Evolutionary conservation across 2,797 vertebrate genomes (phyloP).

Genomic region (Mormyrops attenuatus): DNA sequence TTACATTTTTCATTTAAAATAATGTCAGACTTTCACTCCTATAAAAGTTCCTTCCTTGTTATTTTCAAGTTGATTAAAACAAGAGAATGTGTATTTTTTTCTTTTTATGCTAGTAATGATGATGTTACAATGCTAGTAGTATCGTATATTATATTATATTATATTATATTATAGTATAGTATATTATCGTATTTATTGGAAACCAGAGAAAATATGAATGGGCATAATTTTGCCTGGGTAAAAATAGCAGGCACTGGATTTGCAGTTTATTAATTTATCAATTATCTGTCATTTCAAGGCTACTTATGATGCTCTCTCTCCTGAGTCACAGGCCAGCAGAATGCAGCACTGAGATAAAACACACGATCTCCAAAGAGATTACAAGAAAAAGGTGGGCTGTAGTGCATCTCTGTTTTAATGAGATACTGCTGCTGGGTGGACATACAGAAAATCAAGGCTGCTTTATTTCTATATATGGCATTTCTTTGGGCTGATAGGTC

Average conservation of each 20-base stretch:
- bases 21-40: neutral
- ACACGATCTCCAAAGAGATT: neutral
- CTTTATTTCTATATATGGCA: neutral
- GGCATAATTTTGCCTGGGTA: neutral
- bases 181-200: neutral
- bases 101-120: neutral
- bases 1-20: neutral
- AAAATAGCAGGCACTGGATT: neutral
- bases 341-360: neutral
- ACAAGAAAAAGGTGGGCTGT: neutral
- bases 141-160: neutral
- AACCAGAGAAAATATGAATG: neutral
- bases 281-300: slow-evolving; percentile 3
- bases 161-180: neutral
- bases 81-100: neutral
- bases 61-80: neutral
- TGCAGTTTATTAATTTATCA: neutral
- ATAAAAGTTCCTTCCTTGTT: neutral
- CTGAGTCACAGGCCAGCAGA: neutral
- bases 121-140: neutral
- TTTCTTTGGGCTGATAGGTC: neutral
- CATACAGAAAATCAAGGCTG: neutral
- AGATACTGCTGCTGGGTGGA: neutral
- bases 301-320: neutral
- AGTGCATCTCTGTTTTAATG: neutral